phyloP scores from a whole-genome alignment of 2,888 invertebrate genomes.

The Auanema freiburgensis region DNA sequence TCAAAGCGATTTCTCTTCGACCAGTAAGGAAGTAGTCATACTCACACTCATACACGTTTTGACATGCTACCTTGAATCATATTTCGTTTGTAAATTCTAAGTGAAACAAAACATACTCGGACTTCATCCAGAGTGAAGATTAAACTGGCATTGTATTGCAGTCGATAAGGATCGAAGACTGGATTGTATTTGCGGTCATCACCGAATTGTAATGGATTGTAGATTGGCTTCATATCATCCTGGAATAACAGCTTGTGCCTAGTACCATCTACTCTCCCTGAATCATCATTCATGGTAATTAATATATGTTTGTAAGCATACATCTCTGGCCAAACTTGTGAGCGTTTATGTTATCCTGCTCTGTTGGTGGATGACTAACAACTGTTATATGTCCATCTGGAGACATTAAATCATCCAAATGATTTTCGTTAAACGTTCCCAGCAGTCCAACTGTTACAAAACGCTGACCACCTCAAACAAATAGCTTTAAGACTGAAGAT shows the following conservation, averaged over 20 bases:
- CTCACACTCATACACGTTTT: constrained; percentile 35
- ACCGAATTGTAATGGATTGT: constrained; percentile 11
- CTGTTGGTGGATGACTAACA: constrained; percentile 29
- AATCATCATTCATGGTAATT: background rate
- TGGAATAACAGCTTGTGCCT: constrained; percentile 41
- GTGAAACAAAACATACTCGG: constrained; percentile 16
- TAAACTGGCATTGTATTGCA: constrained; percentile 25
- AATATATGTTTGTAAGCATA: background rate
- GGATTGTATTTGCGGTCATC: constrained; percentile 38
- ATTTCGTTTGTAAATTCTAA: too few relatives aligned
- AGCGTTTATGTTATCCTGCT: constrained; percentile 38
- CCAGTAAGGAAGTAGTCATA: constrained; percentile 51
- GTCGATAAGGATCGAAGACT: constrained; percentile 38
- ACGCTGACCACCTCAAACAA: background rate
- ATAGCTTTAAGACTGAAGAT: background rate
- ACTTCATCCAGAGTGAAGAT: constrained; percentile 47
- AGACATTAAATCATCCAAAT: constrained; percentile 25
- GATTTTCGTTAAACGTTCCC: constrained; percentile 24
- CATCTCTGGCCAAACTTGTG: constrained; percentile 27
- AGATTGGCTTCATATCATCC: constrained; percentile 8
- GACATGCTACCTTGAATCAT: constrained; percentile 35
- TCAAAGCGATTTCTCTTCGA: constrained; percentile 45
- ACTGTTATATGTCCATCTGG: constrained; percentile 30
- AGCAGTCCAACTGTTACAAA: constrained; percentile 22
- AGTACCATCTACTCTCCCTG: constrained; percentile 43